Base-by-base conservation (phyloP, 2,888 invertebrate genomes). In the Nymphalis urticae region DNA sequence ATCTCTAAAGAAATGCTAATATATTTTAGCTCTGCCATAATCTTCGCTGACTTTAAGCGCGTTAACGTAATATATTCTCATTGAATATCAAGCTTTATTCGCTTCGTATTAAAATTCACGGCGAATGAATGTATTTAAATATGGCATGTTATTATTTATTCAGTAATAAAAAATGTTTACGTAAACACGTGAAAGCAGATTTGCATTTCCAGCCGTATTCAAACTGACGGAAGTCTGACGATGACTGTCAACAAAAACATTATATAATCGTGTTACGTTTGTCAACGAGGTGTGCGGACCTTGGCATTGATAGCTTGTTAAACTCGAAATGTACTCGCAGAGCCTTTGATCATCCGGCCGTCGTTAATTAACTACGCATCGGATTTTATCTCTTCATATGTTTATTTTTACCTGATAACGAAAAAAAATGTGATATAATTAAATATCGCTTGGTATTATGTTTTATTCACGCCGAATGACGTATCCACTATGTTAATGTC, bases 241-340 rank as follows among this genome's bases (percentile, higher is more conserved):
- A 63, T 62, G 56, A 54, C 48, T 48, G 62, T 62, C 58, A 64
- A 62, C 54, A 54, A 62, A 66, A 60, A 47, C 42, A 53, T 63
- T 62, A 70, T 64, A 54, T 70, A 68, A 67, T 62, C 60, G 64
- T 42, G 48, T 62, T 63, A 54, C 61, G 64, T 71, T 32, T 6
- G 27, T 32, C 68, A 66, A 53, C 64, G 64, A 64, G 59, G 64
- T 64, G 68, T 51, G 59, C 54, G 61, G 58, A 72, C 66, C 73
- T 70, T 72, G 72, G 66, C 73, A 72, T 66, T 73, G 68, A 67
- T 65, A 64, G 68, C 63, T 69, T 64, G 66, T 70, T 70, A 70
- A 70, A 60, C 66, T 63, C 56, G 48, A 71, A 69, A 72, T 53
- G 67, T 24, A 61, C 58, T 42, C 62, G 47, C 36, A n/a, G 67